These are phyloP conservation scores for Gnatocerus cornutus DNA, from an alignment of 2,888 invertebrate species.

Conservation along the genomic window DNA sequence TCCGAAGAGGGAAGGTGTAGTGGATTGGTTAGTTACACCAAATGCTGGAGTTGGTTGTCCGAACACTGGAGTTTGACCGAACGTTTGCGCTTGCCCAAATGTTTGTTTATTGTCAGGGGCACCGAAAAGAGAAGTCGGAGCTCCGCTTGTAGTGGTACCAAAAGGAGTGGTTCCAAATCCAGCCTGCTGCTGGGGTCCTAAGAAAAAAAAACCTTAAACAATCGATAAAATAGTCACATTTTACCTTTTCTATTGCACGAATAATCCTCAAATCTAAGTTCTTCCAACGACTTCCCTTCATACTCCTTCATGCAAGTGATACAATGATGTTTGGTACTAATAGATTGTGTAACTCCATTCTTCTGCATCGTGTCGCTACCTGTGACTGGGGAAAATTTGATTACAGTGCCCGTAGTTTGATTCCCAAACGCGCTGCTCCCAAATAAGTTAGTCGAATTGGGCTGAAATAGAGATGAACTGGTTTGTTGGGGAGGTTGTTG, in stretches of 20 bases:
- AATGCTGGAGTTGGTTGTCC: slow-evolving; percentile 76
- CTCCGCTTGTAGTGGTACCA: slow-evolving; percentile 72
- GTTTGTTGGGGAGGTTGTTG: slow-evolving; percentile 71
- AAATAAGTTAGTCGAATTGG: slow-evolving; percentile 69
- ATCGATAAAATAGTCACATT: no score
- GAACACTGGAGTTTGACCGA: slow-evolving; percentile 78
- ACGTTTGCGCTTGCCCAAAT: slow-evolving; percentile 67
- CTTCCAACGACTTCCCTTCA: slow-evolving; percentile 94
- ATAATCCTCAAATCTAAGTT: slow-evolving; percentile 95
- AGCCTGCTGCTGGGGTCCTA: slow-evolving; percentile 66
- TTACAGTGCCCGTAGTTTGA: slow-evolving; percentile 78
- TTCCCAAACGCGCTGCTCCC: slow-evolving; percentile 70
- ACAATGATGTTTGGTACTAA: slow-evolving; percentile 95
- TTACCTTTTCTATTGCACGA: slow-evolving; percentile 89
- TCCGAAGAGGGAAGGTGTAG: slow-evolving; percentile 66
- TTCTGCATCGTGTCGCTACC: slow-evolving; percentile 95
- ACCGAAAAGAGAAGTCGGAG: slow-evolving; percentile 53
- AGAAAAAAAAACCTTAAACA: slow-evolving; percentile 32
- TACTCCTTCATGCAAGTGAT: slow-evolving; percentile 99
- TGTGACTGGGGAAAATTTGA: slow-evolving; percentile 90
- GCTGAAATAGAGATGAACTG: slow-evolving; percentile 62
- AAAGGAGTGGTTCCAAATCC: slow-evolving; percentile 70
- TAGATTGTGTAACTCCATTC: slow-evolving; percentile 86
- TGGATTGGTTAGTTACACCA: slow-evolving; percentile 63
- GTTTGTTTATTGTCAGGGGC: slow-evolving; percentile 58